Conservation (phyloP, 2,113 vertebrate genomes). For the Channa argus region DNA sequence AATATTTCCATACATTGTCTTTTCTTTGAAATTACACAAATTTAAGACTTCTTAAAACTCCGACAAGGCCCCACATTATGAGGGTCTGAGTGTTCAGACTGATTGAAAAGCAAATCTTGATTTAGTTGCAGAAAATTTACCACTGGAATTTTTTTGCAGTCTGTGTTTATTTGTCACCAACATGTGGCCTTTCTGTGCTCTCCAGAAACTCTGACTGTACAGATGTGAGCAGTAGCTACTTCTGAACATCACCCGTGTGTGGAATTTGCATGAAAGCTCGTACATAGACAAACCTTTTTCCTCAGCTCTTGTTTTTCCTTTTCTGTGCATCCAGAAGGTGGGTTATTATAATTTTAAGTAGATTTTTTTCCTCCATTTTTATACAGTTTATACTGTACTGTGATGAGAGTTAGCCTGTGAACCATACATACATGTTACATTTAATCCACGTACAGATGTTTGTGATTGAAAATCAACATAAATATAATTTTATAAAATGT, state of each 20-base stretch:
- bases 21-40: neutral
- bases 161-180: conserved; percentile 1
- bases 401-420: too few relatives aligned
- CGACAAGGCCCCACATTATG: neutral
- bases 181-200: neutral
- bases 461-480: too few relatives aligned
- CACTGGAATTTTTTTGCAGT: neutral
- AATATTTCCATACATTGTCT: too few relatives aligned
- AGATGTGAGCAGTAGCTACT: too few relatives aligned
- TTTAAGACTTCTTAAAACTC: neutral
- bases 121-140: neutral
- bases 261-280: too few relatives aligned
- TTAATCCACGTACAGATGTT: too few relatives aligned
- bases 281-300: too few relatives aligned
- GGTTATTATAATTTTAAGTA: neutral
- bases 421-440: too few relatives aligned
- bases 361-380: neutral
- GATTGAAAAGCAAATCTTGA: neutral
- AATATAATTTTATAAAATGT: neutral
- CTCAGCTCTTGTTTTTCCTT: neutral
- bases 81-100: neutral
- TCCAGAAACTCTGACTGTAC: neutral
- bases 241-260: neutral
- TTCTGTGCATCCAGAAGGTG: neutral
- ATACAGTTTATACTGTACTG: neutral